phyloP scores from a whole-genome alignment of 2,888 invertebrate genomes.

The Chrysolina americana region DNA sequence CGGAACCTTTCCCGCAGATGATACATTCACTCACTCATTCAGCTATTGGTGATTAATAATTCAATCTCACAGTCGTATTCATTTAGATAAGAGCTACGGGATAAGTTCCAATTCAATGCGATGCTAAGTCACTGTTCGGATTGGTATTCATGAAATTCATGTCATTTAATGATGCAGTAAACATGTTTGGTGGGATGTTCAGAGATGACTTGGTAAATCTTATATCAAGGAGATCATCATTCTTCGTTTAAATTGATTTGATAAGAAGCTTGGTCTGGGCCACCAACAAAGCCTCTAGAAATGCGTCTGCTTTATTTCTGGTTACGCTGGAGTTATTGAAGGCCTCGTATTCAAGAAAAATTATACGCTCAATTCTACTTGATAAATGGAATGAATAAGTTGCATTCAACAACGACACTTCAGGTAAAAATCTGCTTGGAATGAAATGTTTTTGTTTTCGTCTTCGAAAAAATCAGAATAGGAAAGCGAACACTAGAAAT shows the following conservation, averaged over 20 bases:
- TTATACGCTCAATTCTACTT: too few relatives aligned
- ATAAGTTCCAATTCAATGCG: not conserved
- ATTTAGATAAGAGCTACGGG: constrained; percentile 9
- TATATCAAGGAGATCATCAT: constrained; percentile 45
- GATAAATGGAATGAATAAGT: too few relatives aligned
- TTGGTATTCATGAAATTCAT: constrained; percentile 49
- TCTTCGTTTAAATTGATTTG: constrained; percentile 46
- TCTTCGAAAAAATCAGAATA: too few relatives aligned
- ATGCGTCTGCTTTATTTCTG: not conserved
- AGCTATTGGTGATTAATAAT: constrained; percentile 18
- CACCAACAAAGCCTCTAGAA: constrained; percentile 31
- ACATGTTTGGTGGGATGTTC: constrained; percentile 41
- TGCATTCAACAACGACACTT: too few relatives aligned
- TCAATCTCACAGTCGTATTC: constrained; percentile 10
- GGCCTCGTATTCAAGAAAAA: too few relatives aligned
- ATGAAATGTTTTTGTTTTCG: too few relatives aligned
- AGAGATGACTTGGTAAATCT: constrained; percentile 46
- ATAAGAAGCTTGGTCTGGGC: constrained; percentile 33
- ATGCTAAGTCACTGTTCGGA: constrained; percentile 22
- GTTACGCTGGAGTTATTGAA: too few relatives aligned
- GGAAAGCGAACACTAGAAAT: too few relatives aligned
- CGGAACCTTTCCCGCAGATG: constrained; percentile 9
- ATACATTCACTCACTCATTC: constrained; percentile 6
- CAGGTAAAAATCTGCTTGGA: too few relatives aligned
- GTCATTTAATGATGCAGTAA: constrained; percentile 50